Evolutionary conservation across 2,113 vertebrate species (phyloP).

Genomic region (Cyprinodon brontotheroides): DNA sequence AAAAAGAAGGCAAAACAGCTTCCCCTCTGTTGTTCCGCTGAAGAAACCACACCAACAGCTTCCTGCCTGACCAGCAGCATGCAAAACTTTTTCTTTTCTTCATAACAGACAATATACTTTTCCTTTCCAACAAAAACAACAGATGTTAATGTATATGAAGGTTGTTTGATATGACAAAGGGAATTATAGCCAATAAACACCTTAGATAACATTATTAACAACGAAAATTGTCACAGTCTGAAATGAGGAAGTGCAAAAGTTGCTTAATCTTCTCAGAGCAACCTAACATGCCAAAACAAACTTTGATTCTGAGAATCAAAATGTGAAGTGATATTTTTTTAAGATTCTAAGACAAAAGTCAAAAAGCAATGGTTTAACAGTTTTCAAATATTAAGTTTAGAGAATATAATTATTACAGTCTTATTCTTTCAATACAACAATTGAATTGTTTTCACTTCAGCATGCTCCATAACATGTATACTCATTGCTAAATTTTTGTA

Average conservation of each 20-base stretch:
- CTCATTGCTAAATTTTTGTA: neutral
- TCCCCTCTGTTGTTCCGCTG: constrained; percentile 63
- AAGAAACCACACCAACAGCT: constrained; percentile 58
- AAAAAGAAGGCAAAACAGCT: constrained; percentile 38
- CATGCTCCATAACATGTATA: neutral
- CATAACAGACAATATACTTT: neutral
- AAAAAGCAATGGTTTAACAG: neutral
- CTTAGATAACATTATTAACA: neutral
- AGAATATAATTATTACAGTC: too few species aligned
- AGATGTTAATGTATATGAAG: too few species aligned
- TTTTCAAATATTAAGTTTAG: too few species aligned
- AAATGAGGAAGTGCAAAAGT: constrained; percentile 61
- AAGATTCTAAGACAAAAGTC: neutral
- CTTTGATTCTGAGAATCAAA: constrained; percentile 23
- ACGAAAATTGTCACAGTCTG: neutral
- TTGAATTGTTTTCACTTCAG: neutral
- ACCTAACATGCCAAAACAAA: constrained; percentile 7
- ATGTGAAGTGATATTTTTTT: constrained; percentile 23
- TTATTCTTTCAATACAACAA: neutral
- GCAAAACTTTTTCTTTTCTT: neutral
- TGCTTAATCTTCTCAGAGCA: neutral
- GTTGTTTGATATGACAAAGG: neutral
- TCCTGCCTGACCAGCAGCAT: constrained; percentile 53
- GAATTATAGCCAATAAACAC: neutral
- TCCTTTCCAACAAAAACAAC: neutral